Base-by-base conservation (phyloP, 2,113 vertebrate species). In the Erinaceus europaeus region DNA sequence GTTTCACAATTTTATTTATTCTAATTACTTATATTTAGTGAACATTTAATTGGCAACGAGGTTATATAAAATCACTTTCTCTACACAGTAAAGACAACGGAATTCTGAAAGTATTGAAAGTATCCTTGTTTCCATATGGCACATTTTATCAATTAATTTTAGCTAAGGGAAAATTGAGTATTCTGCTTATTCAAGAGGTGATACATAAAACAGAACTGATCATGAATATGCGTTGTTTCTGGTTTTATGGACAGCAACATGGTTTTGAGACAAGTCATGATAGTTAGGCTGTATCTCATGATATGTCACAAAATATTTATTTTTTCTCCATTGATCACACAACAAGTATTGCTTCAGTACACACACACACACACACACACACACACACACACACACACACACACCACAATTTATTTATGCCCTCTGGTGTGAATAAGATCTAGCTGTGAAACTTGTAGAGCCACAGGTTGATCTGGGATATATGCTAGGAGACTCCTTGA, bases 11-110 rank as follows among this genome's bases (percentile, higher is more conserved):
- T 12, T 23, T 34, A n/a, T 81, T 89, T 68, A 50, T 48, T 68
- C 42, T 71, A 86, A 77, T 83, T 75, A 79, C 71, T 80, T 64
- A 75, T 9, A 64, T 23, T 36, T 72, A 76, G 14, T 80, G 38
- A 86, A 20, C 29, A 59, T 42, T 86, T 84, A 36, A 67, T 38
- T 80, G 8, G 15, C 68, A 50, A 86, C 52, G 32, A 55, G 68
- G 4, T 14, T 59, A 25, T 21, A 62, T 42, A 34, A 38, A 87
- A 42, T 75, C 1, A 83, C 17, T 62, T 10, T 76, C 76, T 88
- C 36, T 17, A 83, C 17, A 67, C 25, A 61, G 13, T 65, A 61
- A 62, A 21, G 6, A 15, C 29, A 65, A 57, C 29, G 21, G 55
- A 53, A 10, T 78, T 25, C 32, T 64, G 68, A 38, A 86, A 27